Evolutionary conservation across 2,797 vertebrate species (phyloP).

Genomic region (Rhabdophis nuchalis): DNA sequence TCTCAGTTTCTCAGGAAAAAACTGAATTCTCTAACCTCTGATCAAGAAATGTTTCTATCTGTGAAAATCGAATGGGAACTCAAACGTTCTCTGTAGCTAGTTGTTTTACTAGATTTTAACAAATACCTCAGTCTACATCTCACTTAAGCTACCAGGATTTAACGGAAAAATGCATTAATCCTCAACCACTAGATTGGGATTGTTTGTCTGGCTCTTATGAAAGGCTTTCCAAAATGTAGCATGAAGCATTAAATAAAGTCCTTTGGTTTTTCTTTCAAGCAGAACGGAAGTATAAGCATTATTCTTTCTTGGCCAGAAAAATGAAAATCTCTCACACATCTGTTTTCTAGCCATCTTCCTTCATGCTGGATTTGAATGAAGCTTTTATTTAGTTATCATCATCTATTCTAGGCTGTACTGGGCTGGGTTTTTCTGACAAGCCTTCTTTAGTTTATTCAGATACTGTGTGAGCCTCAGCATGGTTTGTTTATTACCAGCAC

Average conservation of each 20-base stretch:
- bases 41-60: constrained; percentile 23
- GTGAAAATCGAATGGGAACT: constrained; percentile 43
- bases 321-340: constrained; percentile 38
- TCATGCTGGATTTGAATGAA: constrained; percentile 37
- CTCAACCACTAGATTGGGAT: constrained; percentile 8
- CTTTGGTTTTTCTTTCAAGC: constrained; percentile 53
- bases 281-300: constrained; percentile 52
- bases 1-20: not conserved
- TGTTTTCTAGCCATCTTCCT: constrained; percentile 49
- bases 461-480: not conserved
- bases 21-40: not conserved
- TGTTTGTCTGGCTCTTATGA: constrained; percentile 49
- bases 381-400: constrained; percentile 28
- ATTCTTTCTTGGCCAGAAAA: constrained; percentile 40
- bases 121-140: constrained; percentile 60
- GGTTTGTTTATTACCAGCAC: not conserved
- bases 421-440: not conserved
- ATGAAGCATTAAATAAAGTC: constrained; percentile 33
- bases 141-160: constrained; percentile 44
- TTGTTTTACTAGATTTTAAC: constrained; percentile 44
- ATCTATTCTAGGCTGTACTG: not conserved
- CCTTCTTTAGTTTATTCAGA: constrained; percentile 1
- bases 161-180: constrained; percentile 52
- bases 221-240: constrained; percentile 37
- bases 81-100: constrained; percentile 46